Evolutionary conservation across 2,888 invertebrate genomes (phyloP).

Genomic region (Limnephilus marmoratus): DNA sequence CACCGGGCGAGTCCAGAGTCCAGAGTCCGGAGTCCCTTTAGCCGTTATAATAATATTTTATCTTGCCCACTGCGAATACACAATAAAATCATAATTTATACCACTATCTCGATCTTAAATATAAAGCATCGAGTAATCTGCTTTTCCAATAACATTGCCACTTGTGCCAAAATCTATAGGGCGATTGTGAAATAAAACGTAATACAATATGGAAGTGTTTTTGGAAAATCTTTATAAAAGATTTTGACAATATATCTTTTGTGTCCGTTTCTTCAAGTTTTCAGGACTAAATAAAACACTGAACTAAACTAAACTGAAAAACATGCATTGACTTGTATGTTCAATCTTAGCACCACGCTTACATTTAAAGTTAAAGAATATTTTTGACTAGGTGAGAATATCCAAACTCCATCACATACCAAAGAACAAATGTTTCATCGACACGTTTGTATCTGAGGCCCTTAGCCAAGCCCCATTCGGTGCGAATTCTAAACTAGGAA

Average conservation of each 20-base stretch:
- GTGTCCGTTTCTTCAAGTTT: neutral
- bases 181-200: neutral
- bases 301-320: too few species aligned
- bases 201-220: neutral
- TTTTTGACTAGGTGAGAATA: too few species aligned
- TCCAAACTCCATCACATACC: too few species aligned
- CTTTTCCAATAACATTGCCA: constrained; percentile 19
- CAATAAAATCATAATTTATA: constrained; percentile 37
- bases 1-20: neutral
- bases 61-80: neutral
- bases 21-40: too few species aligned
- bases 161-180: neutral
- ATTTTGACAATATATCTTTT: neutral
- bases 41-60: neutral
- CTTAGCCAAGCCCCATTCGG: too few species aligned
- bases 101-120: constrained; percentile 9
- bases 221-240: neutral
- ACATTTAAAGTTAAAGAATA: too few species aligned
- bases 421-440: too few species aligned
- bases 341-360: too few species aligned
- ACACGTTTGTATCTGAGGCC: too few species aligned
- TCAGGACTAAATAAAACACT: neutral
- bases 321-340: too few species aligned
- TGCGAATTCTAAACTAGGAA: too few species aligned
- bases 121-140: constrained; percentile 14